Evolutionary conservation across 2,113 vertebrate species (phyloP), one percentile per base, ranked within the genome.

Genomic region (Benitochromis conjunctus): DNA sequence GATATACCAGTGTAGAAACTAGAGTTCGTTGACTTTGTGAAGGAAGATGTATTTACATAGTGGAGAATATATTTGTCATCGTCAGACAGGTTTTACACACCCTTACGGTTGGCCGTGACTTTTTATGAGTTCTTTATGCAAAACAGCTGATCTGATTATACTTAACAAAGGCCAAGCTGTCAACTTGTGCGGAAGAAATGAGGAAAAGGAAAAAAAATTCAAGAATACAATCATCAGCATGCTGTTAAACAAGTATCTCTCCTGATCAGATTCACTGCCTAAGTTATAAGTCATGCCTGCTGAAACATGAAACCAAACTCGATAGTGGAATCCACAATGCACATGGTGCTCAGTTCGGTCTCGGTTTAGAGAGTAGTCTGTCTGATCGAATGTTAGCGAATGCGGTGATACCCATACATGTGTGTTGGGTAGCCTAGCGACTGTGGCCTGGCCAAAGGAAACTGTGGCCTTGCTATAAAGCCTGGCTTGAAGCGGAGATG

Each of bases 361-460:
- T 60, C 19, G 9, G 57, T 88, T 89, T 57, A 14, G 9, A 26
- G n/a, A 56, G 21, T 36, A 79, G 64, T 26, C 56, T 41, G 41
- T 26, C 48, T 64, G 81, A 85, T 90, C 74, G 41, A 57, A 82
- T 79, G 66, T 69, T 69, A 41, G 69, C 71, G 18, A 88, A 79
- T 86, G 86, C 48, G 82, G 60, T 78, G 55, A 92, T 57, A 87
- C 78, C 48, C 55, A 86, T 81, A 18, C 57, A 57, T 7, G 53
- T 81, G 82, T 62, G 81, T 51, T 46, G 38, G 81, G 77, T 80
- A 76, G 62, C 56, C 79, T n/a, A 21, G 80, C 66, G 88, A 87
- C 88, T 85, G 80, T 34, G 79, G 90, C 86, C 84, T 83, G 77
- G 90, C 85, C 82, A 93, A 43, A 84, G 87, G 86, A 94, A 89